A percentile compares a stretch with the other conserved stretches of the same genome.
These are phyloP conservation scores for Rotaria magnacalcarata DNA, from an alignment of 2,888 invertebrate species.

Conservation along the genomic window DNA sequence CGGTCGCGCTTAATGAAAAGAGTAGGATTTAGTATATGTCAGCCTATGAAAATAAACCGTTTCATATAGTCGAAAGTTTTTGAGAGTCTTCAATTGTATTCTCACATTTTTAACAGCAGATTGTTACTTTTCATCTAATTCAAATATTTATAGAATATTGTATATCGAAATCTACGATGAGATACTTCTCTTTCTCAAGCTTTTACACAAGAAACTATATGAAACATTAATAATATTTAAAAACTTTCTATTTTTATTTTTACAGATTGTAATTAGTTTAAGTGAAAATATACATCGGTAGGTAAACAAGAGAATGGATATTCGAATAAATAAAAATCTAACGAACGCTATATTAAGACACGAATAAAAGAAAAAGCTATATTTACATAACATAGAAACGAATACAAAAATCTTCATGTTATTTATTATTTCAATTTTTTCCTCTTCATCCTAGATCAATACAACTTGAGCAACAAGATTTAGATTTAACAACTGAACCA, in stretches of 20 bases:
- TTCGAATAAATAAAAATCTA: background rate
- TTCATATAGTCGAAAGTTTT: no score
- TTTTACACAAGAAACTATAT: no score
- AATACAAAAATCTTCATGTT: background rate
- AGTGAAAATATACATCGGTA: background rate
- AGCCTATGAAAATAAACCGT: no score
- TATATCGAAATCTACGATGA: no score
- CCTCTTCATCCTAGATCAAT: background rate
- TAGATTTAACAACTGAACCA: constrained; percentile 28
- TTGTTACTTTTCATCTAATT: no score
- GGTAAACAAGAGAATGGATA: background rate
- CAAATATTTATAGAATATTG: no score
- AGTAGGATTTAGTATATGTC: no score
- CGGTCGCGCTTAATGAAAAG: no score
- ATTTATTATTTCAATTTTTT: background rate
- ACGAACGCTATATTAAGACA: background rate
- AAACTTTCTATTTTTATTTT: background rate
- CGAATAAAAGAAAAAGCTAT: background rate
- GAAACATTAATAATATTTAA: no score
- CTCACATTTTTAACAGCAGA: no score
- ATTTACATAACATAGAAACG: background rate
- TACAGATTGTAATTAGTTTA: constrained; percentile 8
- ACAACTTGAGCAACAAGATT: constrained; percentile 19
- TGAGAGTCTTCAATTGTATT: no score
- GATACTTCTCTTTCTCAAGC: no score